phyloP scores from a whole-genome alignment of 2,113 vertebrate genomes.

The Rhineura floridana region DNA sequence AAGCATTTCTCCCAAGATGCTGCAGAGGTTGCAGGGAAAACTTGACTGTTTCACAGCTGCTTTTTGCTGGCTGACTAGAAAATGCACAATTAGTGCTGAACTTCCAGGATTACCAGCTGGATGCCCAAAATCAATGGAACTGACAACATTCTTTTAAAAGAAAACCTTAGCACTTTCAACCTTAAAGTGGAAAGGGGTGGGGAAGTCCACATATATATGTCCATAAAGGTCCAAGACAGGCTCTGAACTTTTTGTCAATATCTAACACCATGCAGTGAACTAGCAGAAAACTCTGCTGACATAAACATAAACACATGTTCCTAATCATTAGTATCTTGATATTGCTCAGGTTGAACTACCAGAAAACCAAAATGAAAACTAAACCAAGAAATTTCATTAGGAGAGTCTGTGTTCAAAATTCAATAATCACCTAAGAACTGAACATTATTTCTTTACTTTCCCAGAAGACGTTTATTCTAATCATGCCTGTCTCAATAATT shows the following conservation, averaged over 20 bases:
- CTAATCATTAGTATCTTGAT: not conserved
- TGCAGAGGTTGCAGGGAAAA: not conserved
- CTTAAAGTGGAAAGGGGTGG: too few relatives aligned
- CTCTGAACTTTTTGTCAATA: too few relatives aligned
- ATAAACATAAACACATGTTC: not conserved
- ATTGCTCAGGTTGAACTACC: not conserved
- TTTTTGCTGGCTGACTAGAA: not conserved
- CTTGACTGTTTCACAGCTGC: not conserved
- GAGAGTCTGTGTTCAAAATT: not conserved
- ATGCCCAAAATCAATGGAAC: not conserved
- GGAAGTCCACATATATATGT: not conserved
- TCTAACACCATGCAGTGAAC: too few relatives aligned
- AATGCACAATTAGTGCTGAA: not conserved
- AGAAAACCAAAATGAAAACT: not conserved
- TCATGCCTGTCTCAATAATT: conserved; percentile 8
- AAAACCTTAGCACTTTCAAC: not conserved
- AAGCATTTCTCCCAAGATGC: not conserved
- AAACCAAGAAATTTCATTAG: not conserved
- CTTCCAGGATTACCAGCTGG: not conserved
- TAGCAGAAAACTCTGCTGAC: too few relatives aligned
- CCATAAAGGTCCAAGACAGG: too few relatives aligned
- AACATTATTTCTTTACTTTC: conserved; percentile 13
- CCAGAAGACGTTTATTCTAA: not conserved
- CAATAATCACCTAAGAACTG: not conserved
- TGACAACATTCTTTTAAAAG: not conserved